Conservation (phyloP, 2,888 invertebrate genomes). For the Tryphoninae sp. region DNA sequence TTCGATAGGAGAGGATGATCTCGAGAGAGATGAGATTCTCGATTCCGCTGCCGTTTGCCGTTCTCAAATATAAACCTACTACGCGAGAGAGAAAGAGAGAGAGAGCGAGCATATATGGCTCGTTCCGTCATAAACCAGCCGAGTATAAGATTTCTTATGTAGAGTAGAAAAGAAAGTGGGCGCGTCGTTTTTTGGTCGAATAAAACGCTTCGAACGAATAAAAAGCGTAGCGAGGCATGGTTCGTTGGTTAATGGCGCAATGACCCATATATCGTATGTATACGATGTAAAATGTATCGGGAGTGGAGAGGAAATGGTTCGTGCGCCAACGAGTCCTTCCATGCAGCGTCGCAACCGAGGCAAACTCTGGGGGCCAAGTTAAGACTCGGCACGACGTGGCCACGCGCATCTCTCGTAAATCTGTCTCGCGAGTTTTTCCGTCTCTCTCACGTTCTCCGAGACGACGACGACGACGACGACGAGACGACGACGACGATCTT, state of each 20-base stretch:
- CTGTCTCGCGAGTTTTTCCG: conserved; percentile 45
- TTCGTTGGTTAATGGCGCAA: background rate
- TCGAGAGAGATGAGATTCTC: conserved; percentile 52
- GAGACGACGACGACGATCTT: conserved; percentile 39
- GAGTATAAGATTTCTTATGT: too few relatives aligned
- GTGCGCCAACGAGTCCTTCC: conserved; percentile 60
- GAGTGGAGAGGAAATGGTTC: conserved; percentile 45
- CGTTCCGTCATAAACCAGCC: too few relatives aligned
- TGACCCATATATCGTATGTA: conserved; percentile 13
- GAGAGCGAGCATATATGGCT: too few relatives aligned
- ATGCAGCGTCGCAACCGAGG: conserved; percentile 47
- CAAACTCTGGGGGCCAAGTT: conserved; percentile 44
- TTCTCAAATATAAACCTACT: background rate
- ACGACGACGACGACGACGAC: conserved; percentile 27
- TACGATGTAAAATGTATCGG: conserved; percentile 29
- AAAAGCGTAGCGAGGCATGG: too few relatives aligned
- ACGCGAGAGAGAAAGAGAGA: too few relatives aligned
- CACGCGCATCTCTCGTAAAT: conserved; percentile 63
- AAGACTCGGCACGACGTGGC: conserved; percentile 53
- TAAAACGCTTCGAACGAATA: too few relatives aligned
- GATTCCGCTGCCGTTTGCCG: conserved; percentile 45
- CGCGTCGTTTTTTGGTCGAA: too few relatives aligned
- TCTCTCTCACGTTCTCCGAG: conserved; percentile 29
- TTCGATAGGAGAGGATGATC: conserved; percentile 56
- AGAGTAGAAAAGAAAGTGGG: too few relatives aligned